Evolutionary conservation across 2,797 vertebrate species (phyloP).

Genomic region (Argyrosomus regius): DNA sequence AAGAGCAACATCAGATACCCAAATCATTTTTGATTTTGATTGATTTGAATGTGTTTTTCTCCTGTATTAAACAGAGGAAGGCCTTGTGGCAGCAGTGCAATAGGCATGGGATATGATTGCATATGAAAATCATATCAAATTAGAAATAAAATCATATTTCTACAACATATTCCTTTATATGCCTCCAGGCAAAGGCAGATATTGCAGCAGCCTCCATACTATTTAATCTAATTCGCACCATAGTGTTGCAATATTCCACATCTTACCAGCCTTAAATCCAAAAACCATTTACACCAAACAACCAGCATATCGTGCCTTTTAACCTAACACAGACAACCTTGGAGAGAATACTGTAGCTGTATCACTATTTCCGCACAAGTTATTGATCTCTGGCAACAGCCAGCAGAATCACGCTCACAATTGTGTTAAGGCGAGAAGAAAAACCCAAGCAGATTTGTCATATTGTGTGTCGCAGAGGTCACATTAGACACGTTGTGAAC

Average conservation of each 20-base stretch:
- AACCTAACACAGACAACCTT: slow-evolving; percentile 22
- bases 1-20: not conserved
- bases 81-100: not conserved
- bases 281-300: not conserved
- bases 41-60: not conserved
- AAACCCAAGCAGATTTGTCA: slow-evolving; percentile 13
- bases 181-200: not conserved
- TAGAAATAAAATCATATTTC: slow-evolving; percentile 1
- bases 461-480: slow-evolving; percentile 37
- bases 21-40: no score
- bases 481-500: slow-evolving; percentile 31
- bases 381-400: slow-evolving; percentile 15
- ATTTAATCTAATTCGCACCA: slow-evolving; percentile 12
- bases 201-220: slow-evolving; percentile 20
- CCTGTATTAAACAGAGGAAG: not conserved
- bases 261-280: not conserved
- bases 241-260: not conserved
- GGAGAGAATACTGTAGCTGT: not conserved
- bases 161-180: not conserved
- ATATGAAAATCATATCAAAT: not conserved
- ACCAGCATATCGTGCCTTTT: not conserved
- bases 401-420: slow-evolving; percentile 10
- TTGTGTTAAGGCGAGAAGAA: not conserved
- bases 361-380: not conserved
- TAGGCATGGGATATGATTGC: not conserved